A percentile compares a stretch with the other conserved stretches of the same genome.
Conservation (phyloP, 2,888 invertebrate species). For the Linyphia triangularis region DNA sequence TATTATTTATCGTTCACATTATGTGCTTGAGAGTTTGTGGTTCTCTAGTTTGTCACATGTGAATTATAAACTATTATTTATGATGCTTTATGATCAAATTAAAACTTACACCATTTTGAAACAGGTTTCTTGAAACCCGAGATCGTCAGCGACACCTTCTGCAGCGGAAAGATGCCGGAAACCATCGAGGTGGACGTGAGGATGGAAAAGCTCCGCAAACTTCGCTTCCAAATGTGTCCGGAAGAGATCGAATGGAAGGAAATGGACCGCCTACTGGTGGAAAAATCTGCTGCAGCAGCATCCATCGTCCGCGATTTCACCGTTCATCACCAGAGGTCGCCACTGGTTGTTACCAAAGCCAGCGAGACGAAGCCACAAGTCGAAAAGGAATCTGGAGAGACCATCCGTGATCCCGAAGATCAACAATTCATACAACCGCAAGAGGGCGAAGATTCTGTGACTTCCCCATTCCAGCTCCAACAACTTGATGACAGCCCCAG, state of each 20-base stretch:
- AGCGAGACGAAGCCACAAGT: constrained; percentile 16
- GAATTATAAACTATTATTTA: too few species aligned
- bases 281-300: constrained; percentile 49
- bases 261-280: constrained; percentile 59
- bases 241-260: constrained; percentile 72
- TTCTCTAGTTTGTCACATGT: too few species aligned
- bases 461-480: constrained; percentile 63
- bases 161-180: constrained; percentile 60
- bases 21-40: too few species aligned
- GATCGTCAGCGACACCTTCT: constrained; percentile 66
- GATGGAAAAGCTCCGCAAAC: constrained; percentile 63
- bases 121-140: constrained; percentile 71
- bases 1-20: too few species aligned
- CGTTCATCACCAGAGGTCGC: constrained; percentile 58
- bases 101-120: too few species aligned
- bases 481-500: constrained; percentile 69
- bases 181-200: constrained; percentile 63
- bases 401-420: constrained; percentile 22
- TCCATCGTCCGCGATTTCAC: constrained; percentile 65
- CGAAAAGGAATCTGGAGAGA: constrained; percentile 29
- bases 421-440: constrained; percentile 25
- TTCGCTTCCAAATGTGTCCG: constrained; percentile 68
- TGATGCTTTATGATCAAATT: too few species aligned
- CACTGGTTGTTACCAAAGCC: constrained; percentile 47
- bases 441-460: constrained; percentile 28